A percentile compares a stretch with the other conserved stretches of the same genome.
Conservation (phyloP, 2,797 vertebrate genomes). For the Rhyacichthys aspro region DNA sequence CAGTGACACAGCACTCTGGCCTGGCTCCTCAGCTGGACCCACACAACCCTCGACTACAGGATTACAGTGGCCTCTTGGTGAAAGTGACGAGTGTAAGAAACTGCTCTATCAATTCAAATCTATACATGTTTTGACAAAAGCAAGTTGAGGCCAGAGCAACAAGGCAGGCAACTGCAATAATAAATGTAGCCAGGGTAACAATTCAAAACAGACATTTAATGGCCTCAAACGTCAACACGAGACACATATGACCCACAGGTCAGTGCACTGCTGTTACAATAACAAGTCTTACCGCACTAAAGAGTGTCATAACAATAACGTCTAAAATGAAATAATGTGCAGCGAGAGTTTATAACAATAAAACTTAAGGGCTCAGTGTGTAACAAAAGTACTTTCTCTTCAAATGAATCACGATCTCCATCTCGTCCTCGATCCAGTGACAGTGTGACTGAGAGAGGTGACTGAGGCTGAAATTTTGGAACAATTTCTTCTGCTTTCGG, state of each 20-base stretch:
- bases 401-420: constrained; percentile 18
- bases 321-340: constrained; percentile 39
- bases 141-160: background rate
- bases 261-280: constrained; percentile 30
- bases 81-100: constrained; percentile 23
- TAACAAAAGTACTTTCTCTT: constrained; percentile 48
- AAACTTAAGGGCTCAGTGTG: constrained; percentile 41
- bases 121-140: constrained; percentile 22
- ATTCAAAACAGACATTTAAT: constrained; percentile 68
- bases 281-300: constrained; percentile 36
- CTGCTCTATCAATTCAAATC: constrained; percentile 30
- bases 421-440: constrained; percentile 57
- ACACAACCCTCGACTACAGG: constrained; percentile 30
- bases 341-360: constrained; percentile 40
- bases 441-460: constrained; percentile 43
- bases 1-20: constrained; percentile 61
- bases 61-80: constrained; percentile 23
- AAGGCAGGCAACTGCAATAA: constrained; percentile 28
- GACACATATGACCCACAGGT: constrained; percentile 51
- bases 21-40: constrained; percentile 54
- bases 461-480: too few species aligned
- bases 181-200: constrained; percentile 26
- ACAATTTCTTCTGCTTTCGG: constrained; percentile 45
- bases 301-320: constrained; percentile 40
- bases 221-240: constrained; percentile 53